Percentiles rank a stretch among this genome's conserved stretches.
phyloP scores from a whole-genome alignment of 2,797 vertebrate species.

The Hafferia zeledoni region DNA sequence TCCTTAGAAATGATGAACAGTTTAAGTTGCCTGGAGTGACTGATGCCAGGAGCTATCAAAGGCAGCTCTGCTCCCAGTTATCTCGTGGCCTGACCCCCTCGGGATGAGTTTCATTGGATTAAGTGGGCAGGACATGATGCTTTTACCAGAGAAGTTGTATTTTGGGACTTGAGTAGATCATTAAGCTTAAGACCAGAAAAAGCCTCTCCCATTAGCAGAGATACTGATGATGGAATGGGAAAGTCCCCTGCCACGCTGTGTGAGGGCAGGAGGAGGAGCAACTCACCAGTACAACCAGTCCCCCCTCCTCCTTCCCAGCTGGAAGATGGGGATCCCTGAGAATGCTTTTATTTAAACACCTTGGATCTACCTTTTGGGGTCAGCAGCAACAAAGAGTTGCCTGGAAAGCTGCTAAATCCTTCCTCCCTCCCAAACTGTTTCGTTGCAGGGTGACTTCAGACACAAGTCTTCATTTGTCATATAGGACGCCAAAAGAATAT shows the following conservation, averaged over 20 bases:
- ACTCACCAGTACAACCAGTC: neutral
- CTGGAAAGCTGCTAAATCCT: neutral
- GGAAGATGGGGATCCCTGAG: neutral
- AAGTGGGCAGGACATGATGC: constrained; percentile 5
- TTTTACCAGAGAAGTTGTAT: constrained; percentile 37
- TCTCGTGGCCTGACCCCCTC: constrained; percentile 33
- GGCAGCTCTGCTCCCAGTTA: constrained; percentile 10
- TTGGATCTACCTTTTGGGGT: neutral
- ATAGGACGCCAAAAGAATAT: constrained; percentile 73
- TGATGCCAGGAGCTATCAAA: constrained; percentile 28
- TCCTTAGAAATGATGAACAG: constrained; percentile 23
- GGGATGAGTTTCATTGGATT: constrained; percentile 54
- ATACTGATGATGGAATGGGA: neutral
- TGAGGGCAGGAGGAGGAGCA: neutral
- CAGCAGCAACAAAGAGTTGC: neutral
- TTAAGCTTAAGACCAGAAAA: constrained; percentile 31
- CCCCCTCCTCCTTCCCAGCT: neutral
- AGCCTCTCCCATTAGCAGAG: constrained; percentile 11
- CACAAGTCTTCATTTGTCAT: constrained; percentile 99
- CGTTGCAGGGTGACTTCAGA: constrained; percentile 92
- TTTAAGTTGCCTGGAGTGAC: constrained; percentile 38
- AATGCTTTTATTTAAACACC: too few relatives aligned
- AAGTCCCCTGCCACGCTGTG: neutral
- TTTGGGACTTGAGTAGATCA: constrained; percentile 50
- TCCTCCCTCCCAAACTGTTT: neutral